phyloP scores from a whole-genome alignment of 2,888 invertebrate genomes.

The Parnassius mnemosyne region DNA sequence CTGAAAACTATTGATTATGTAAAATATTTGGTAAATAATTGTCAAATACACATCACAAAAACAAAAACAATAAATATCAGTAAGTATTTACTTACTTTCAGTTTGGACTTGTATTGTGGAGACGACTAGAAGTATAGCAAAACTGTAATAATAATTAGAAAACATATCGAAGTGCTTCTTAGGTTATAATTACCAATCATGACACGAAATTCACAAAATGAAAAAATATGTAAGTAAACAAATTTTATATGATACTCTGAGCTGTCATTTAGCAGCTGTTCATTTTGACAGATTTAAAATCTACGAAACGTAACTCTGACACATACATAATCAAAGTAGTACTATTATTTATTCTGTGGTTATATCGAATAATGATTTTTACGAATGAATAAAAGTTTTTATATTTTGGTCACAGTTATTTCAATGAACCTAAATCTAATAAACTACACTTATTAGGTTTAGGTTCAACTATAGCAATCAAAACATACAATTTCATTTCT shows the following conservation, averaged over 20 bases:
- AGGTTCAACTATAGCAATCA: background rate
- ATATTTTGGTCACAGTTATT: background rate
- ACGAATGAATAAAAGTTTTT: background rate
- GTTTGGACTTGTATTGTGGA: conserved; percentile 17
- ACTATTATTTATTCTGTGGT: background rate
- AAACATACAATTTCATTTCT: no score
- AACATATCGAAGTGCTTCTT: conserved; percentile 10
- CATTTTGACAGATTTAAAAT: conserved; percentile 35
- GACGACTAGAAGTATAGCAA: conserved; percentile 9
- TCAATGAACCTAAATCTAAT: conserved; percentile 5
- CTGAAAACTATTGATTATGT: no score
- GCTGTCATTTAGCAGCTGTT: conserved; percentile 42
- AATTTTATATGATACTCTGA: conserved; percentile 2
- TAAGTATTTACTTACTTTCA: conserved; percentile 24
- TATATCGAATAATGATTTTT: background rate
- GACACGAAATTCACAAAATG: background rate
- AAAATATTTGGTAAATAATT: no score
- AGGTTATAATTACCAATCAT: conserved; percentile 1
- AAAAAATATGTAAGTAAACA: no score
- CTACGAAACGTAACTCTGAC: background rate
- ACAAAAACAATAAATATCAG: no score
- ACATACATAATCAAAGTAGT: background rate
- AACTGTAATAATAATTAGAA: conserved; percentile 7
- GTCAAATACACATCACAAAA: no score
- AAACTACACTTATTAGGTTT: background rate